Evolutionary conservation across 2,113 vertebrate genomes (phyloP).

Genomic region (Mellivora capensis): DNA sequence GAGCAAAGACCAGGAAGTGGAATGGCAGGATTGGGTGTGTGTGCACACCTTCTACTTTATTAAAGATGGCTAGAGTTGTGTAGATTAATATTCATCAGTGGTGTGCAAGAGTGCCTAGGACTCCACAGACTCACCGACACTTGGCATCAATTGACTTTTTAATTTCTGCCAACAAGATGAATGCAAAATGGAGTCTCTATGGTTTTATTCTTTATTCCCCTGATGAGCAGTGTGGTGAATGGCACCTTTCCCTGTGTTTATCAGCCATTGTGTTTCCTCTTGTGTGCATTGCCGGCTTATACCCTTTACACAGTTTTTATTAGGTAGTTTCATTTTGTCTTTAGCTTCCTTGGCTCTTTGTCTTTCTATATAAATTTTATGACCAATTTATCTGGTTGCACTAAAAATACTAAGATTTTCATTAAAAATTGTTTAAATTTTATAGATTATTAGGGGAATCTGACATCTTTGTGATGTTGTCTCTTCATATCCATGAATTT

Average conservation of each 20-base stretch:
- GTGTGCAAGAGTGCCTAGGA: too few species aligned
- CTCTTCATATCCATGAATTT: background rate
- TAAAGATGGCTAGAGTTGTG: background rate
- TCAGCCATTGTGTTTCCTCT: background rate
- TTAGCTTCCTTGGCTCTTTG: background rate
- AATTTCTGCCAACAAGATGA: background rate
- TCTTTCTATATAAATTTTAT: background rate
- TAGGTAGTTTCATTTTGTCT: background rate
- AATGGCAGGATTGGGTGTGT: too few species aligned
- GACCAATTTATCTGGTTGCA: background rate
- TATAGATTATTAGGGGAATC: background rate
- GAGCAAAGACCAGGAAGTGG: background rate
- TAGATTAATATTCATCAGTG: too few species aligned
- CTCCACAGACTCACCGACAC: background rate
- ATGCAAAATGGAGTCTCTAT: background rate
- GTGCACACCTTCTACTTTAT: background rate
- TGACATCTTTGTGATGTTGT: background rate
- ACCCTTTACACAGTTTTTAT: background rate
- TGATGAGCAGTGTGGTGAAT: too few species aligned
- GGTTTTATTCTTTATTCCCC: background rate
- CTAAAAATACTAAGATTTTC: background rate
- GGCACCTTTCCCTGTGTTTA: background rate
- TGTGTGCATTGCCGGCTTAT: background rate
- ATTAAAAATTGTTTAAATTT: background rate
- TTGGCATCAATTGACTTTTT: background rate